phyloP scores from a whole-genome alignment of 2,888 invertebrate genomes.

The Syritta pipiens region DNA sequence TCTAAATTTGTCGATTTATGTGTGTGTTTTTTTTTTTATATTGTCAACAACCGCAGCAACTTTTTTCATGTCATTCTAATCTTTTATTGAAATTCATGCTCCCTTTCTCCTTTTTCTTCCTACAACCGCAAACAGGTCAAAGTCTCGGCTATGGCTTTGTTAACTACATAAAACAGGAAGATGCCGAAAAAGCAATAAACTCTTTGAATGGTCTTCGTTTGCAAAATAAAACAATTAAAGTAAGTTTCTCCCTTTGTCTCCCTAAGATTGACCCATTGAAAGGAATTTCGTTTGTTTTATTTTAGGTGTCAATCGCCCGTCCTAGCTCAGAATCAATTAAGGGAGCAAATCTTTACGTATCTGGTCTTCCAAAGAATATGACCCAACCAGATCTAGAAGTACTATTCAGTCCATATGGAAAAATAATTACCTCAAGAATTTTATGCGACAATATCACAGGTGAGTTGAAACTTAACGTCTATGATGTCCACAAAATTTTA shows the following conservation, averaged over 20 bases:
- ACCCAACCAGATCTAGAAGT: constrained; percentile 91
- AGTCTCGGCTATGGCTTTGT: constrained; percentile 99
- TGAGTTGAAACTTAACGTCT: constrained; percentile 77
- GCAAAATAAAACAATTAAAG: constrained; percentile 99
- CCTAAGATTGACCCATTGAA: neutral
- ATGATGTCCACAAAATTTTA: neutral
- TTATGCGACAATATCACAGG: constrained; percentile 92
- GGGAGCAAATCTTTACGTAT: constrained; percentile 95
- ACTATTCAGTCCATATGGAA: constrained; percentile 89
- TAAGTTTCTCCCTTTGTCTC: constrained; percentile 76
- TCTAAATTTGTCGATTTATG: too few relatives aligned
- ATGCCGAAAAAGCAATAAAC: constrained; percentile 99
- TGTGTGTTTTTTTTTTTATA: too few relatives aligned
- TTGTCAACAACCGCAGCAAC: too few relatives aligned
- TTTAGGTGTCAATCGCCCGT: constrained; percentile 88
- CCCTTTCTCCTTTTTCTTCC: neutral
- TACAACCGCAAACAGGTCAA: constrained; percentile 84
- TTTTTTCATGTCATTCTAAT: too few relatives aligned
- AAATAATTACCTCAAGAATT: constrained; percentile 92
- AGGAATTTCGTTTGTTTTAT: neutral
- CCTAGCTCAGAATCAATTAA: constrained; percentile 96
- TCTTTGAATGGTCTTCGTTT: constrained; percentile 98
- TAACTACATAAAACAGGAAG: constrained; percentile 98
- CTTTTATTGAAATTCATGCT: neutral
- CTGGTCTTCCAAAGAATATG: constrained; percentile 94